Percentiles rank a stretch among this genome's conserved stretches.
Conservation (phyloP, 2,113 vertebrate species). For the Paracanthobrama guichenoti region DNA sequence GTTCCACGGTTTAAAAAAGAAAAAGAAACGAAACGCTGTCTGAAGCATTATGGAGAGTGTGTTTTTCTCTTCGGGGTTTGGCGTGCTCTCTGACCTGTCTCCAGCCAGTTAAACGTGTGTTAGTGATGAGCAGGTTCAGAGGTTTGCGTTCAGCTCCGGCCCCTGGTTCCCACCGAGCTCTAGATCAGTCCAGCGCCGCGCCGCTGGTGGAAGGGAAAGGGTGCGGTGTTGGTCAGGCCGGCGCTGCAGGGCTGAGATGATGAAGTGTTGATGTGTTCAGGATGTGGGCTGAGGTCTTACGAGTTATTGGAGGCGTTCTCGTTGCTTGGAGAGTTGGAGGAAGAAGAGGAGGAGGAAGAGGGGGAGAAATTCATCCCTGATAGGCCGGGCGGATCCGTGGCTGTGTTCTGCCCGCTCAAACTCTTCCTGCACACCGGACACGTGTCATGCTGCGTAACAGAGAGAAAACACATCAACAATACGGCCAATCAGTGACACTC, state of each 20-base stretch:
- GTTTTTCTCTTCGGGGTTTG: not conserved
- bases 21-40: not conserved
- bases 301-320: slow-evolving; percentile 89
- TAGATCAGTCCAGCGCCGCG: not conserved
- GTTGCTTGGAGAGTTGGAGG: slow-evolving; percentile 87
- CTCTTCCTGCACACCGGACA: slow-evolving; percentile 98
- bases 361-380: slow-evolving; percentile 91
- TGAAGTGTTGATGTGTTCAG: not conserved
- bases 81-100: not conserved
- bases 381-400: slow-evolving; percentile 92
- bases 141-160: not conserved
- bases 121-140: slow-evolving; percentile 7
- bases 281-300: slow-evolving; percentile 70
- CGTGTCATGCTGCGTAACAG: slow-evolving; percentile 86
- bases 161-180: not conserved
- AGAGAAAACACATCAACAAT: slow-evolving; percentile 9
- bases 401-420: slow-evolving; percentile 96
- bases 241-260: not conserved
- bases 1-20: slow-evolving; percentile 33
- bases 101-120: not conserved
- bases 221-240: not conserved
- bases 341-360: slow-evolving; percentile 85
- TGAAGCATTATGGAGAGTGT: slow-evolving; percentile 2
- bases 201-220: not conserved
- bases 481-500: not conserved